Base-by-base conservation (phyloP, 2,888 invertebrate genomes). In the Torymus aiolomorphi region DNA sequence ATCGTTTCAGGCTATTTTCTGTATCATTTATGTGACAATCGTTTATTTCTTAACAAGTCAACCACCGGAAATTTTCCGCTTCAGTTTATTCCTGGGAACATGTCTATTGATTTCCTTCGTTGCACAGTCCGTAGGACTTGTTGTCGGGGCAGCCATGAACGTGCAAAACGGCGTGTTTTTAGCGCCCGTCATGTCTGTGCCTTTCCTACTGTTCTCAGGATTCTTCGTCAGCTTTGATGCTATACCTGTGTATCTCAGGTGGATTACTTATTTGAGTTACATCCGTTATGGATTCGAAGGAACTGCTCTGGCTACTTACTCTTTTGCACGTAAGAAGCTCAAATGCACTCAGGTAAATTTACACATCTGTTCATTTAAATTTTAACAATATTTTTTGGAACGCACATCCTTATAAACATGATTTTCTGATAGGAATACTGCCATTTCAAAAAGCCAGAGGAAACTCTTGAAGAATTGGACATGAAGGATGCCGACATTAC, bases 161-260 rank as follows among this genome's bases (percentile, higher is more conserved):
- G 96, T 97, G 13, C 92, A 98, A 94, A 97, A 97, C 88, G 98
- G 98, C 49, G 98, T 98, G 73, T 98, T 98, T 92, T 92, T 98
- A 85, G 98, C 98, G 10, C 98, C 98, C 0, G 97, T 98, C 63
- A 97, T 97, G 96, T 97, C 97, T 0, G 98, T 98, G 65, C 98
- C 98, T 54, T 97, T 98, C 92, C 93, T 98, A 77, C 92, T 98
- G 80, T 98, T 98, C 93, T 97, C 97, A 85, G 98, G 98, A 10
- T 98, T 98, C 94, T 98, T 98, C 91, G 97, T 98, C 57, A 97
- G 97, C 82, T 97, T 98, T 91, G 97, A 97, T 90, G 97, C 98
- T 1, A 98, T 98, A 88, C 98, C 98, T 0, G 94, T 96, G 2
- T 98, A 98, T 90, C 92, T 98, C 74, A 94, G 97, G 83, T 98